Evolutionary conservation across 2,888 invertebrate genomes (phyloP).

Genomic region (Dryobotodes eremita): DNA sequence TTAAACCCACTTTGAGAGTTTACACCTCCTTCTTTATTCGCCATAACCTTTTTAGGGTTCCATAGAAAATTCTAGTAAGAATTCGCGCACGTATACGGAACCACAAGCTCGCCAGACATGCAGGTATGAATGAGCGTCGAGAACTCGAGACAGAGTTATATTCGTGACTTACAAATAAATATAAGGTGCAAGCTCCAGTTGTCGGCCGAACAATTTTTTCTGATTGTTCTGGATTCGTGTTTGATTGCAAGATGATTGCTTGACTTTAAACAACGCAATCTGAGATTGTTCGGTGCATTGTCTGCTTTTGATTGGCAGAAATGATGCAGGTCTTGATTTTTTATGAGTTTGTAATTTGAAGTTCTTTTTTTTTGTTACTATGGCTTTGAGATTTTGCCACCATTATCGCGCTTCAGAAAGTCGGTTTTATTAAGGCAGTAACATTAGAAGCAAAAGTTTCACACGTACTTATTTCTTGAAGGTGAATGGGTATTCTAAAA

Average conservation of each 20-base stretch:
- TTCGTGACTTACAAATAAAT: slow-evolving; percentile 69
- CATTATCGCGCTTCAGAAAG: background rate
- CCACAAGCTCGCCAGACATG: slow-evolving; percentile 51
- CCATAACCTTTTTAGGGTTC: slow-evolving; percentile 23
- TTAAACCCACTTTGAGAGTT: slow-evolving; percentile 2
- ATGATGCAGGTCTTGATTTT: slow-evolving; percentile 17
- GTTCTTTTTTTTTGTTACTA: background rate
- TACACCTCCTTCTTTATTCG: background rate
- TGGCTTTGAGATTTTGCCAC: background rate
- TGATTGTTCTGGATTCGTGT: slow-evolving; percentile 36
- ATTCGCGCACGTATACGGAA: slow-evolving; percentile 34
- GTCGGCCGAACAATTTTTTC: slow-evolving; percentile 30
- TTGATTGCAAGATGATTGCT: slow-evolving; percentile 49
- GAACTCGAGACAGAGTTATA: slow-evolving; percentile 60
- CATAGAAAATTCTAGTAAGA: slow-evolving; percentile 7
- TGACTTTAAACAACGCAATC: slow-evolving; percentile 46
- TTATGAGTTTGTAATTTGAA: background rate
- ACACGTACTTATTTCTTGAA: background rate
- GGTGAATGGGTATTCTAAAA: no score
- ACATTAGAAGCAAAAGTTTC: background rate
- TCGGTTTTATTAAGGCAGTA: background rate
- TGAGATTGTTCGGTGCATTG: slow-evolving; percentile 11
- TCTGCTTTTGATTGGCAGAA: slow-evolving; percentile 36
- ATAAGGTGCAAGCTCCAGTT: slow-evolving; percentile 50
- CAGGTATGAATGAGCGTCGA: slow-evolving; percentile 71